Evolutionary conservation across 2,797 vertebrate genomes (phyloP).

Genomic region (Clangula hyemalis): DNA sequence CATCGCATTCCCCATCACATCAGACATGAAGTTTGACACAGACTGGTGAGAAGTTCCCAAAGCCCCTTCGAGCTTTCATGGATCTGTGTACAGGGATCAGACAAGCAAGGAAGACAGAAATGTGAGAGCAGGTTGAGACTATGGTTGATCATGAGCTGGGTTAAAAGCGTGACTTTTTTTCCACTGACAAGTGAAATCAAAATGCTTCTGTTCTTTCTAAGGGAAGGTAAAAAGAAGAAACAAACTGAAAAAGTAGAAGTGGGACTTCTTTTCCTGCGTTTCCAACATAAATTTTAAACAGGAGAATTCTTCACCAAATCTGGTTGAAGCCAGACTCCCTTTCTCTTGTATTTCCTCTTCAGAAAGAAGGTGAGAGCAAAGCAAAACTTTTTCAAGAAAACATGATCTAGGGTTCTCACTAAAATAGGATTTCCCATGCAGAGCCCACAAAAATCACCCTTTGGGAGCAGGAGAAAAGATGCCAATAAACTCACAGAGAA

Average conservation of each 20-base stretch:
- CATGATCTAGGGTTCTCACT: fast-evolving
- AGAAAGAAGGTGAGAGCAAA: not conserved
- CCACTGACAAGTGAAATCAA: not conserved
- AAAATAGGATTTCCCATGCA: fast-evolving
- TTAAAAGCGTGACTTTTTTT: fast-evolving
- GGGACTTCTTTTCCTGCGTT: too few species aligned
- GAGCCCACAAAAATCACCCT: not conserved
- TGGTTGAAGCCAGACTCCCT: not conserved
- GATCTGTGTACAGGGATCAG: not conserved
- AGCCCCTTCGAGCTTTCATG: not conserved
- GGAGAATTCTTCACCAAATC: not conserved
- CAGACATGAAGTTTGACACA: not conserved
- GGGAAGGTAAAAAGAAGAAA: not conserved
- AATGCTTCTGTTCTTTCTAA: not conserved
- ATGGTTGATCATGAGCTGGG: not conserved
- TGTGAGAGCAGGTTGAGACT: not conserved
- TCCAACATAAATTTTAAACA: not conserved
- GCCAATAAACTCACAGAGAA: fast-evolving
- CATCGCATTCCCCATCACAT: fast-evolving
- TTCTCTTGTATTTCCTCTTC: not conserved
- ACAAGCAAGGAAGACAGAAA: not conserved
- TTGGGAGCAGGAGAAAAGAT: not conserved
- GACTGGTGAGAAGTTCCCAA: not conserved
- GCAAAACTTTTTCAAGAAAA: not conserved
- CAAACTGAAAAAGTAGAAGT: not conserved